phyloP scores from a whole-genome alignment of 2,888 invertebrate species.

The Cataglyphis altisquamis region DNA sequence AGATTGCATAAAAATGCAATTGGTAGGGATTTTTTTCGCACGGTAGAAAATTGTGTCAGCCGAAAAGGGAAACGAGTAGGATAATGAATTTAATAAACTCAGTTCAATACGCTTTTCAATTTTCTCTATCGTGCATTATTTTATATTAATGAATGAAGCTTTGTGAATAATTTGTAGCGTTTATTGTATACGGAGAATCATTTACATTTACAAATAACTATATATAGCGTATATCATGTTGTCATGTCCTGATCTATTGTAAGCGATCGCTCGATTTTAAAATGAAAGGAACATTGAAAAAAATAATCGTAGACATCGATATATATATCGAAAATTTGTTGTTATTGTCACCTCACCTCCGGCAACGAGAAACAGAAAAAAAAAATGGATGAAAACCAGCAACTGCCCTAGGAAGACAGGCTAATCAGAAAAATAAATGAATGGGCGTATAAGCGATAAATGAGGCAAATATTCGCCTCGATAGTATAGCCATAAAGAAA shows the following conservation, averaged over 20 bases:
- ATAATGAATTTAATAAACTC: background rate
- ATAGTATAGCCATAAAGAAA: constrained; percentile 54
- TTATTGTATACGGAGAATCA: constrained; percentile 33
- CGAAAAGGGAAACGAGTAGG: background rate
- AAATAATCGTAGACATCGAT: constrained; percentile 69
- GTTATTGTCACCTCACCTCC: constrained; percentile 80
- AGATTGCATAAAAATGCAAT: background rate
- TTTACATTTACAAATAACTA: constrained; percentile 37
- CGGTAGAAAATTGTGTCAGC: background rate
- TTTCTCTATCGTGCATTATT: constrained; percentile 30
- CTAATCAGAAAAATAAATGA: constrained; percentile 62
- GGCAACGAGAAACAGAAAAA: constrained; percentile 65
- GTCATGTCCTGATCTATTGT: constrained; percentile 72
- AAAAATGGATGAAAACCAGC: constrained; percentile 77
- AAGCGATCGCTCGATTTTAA: constrained; percentile 73
- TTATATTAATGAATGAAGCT: constrained; percentile 46
- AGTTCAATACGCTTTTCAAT: background rate
- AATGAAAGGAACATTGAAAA: constrained; percentile 71
- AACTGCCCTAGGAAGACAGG: constrained; percentile 81
- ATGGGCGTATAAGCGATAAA: constrained; percentile 63
- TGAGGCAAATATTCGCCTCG: constrained; percentile 61
- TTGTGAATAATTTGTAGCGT: constrained; percentile 27
- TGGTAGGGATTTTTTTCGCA: background rate
- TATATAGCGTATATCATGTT: constrained; percentile 52
- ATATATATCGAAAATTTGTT: constrained; percentile 70